Evolutionary conservation across 2,797 vertebrate species (phyloP).

Genomic region (Pseudochaenichthys georgianus): DNA sequence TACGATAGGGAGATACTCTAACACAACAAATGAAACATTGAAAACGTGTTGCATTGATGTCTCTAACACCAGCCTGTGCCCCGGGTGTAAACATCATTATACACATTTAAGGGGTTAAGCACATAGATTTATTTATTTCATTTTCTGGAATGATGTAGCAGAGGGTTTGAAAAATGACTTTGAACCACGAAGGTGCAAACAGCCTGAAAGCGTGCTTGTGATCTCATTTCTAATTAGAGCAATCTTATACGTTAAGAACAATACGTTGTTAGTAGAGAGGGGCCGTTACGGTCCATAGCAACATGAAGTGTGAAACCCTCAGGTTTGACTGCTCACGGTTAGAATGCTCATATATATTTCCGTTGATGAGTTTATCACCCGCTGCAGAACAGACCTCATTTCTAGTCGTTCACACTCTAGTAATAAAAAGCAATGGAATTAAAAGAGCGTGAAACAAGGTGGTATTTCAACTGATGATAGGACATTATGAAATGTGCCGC

Average conservation of each 20-base stretch:
- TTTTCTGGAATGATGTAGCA: not conserved
- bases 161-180: not conserved
- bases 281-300: not conserved
- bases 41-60: constrained; percentile 10
- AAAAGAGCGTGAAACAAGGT: constrained; percentile 19
- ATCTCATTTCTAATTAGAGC: constrained; percentile 28
- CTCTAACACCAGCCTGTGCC: constrained; percentile 10
- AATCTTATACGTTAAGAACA: constrained; percentile 15
- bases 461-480: constrained; percentile 15
- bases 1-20: not conserved
- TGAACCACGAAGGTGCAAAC: constrained; percentile 6
- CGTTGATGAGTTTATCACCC: not conserved
- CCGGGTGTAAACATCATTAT: not conserved
- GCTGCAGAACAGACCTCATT: constrained; percentile 2
- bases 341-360: not conserved
- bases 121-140: not conserved
- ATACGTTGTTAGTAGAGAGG: not conserved
- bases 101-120: constrained; percentile 9
- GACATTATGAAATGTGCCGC: not conserved
- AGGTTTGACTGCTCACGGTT: not conserved
- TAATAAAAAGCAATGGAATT: constrained; percentile 25
- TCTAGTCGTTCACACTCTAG: constrained; percentile 11
- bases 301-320: not conserved
- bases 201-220: constrained; percentile 1
- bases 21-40: not conserved